Evolutionary conservation across 2,113 vertebrate species (phyloP).

Genomic region (Pleuronectes platessa): DNA sequence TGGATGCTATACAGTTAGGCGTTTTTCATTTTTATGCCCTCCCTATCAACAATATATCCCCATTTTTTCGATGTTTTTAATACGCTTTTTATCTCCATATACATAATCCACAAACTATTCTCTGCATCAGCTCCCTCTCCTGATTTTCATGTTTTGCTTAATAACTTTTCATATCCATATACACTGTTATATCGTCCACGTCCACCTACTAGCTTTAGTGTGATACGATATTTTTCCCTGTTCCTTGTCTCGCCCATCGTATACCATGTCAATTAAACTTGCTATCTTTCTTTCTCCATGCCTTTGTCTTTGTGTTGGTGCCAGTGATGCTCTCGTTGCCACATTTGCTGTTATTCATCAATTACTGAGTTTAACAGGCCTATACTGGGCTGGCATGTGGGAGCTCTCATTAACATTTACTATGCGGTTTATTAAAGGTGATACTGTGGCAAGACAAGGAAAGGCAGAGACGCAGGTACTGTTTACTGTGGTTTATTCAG

Average conservation of each 20-base stretch:
- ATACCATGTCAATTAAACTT: not conserved
- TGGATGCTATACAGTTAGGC: constrained; percentile 63
- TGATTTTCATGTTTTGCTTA: constrained; percentile 5
- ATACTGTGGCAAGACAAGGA: too few species aligned
- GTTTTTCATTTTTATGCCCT: constrained; percentile 73
- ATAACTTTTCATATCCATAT: not conserved
- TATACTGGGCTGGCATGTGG: constrained; percentile 74
- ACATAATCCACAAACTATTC: constrained; percentile 48
- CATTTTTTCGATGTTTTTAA: constrained; percentile 52
- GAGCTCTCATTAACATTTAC: constrained; percentile 79
- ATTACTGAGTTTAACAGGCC: constrained; percentile 66
- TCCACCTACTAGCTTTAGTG: not conserved
- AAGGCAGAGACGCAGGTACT: too few species aligned
- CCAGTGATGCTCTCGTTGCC: not conserved
- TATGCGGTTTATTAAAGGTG: constrained; percentile 74
- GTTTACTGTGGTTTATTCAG: too few species aligned
- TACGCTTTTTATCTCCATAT: constrained; percentile 55
- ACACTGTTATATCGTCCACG: not conserved
- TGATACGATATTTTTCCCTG: not conserved
- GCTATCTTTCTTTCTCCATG: not conserved
- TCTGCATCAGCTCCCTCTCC: constrained; percentile 14
- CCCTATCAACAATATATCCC: constrained; percentile 34
- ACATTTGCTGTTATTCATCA: constrained; percentile 63
- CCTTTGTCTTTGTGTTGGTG: not conserved
- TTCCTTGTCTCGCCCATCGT: not conserved